A percentile compares a stretch with the other conserved stretches of the same genome.
Evolutionary conservation across 2,797 vertebrate species (phyloP).

Genomic region (Lagorchestes hirsutus): DNA sequence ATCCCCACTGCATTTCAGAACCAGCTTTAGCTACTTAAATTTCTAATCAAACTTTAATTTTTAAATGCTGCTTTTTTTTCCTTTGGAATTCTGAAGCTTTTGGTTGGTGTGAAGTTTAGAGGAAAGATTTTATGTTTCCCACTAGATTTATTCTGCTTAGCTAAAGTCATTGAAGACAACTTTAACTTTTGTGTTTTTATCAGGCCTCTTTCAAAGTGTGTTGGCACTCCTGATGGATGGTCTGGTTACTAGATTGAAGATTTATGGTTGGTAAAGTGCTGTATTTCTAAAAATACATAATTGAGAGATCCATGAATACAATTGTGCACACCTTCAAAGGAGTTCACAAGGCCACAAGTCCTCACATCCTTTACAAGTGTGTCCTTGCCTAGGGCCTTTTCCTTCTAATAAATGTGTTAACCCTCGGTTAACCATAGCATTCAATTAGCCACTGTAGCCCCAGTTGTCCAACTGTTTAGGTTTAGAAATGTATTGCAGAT

Average conservation of each 20-base stretch:
- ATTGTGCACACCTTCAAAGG: background rate
- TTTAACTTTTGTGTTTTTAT: constrained; percentile 14
- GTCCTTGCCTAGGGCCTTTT: background rate
- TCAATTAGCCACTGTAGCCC: background rate
- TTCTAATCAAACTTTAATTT: background rate
- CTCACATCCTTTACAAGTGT: background rate
- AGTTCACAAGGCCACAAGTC: background rate
- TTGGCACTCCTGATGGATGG: constrained; percentile 6
- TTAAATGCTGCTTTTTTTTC: background rate
- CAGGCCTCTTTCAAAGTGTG: background rate
- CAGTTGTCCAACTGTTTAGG: background rate
- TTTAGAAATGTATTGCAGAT: background rate
- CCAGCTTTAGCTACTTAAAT: constrained; percentile 30
- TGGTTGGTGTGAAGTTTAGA: constrained; percentile 15
- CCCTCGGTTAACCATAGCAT: background rate
- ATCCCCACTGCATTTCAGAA: constrained; percentile 12
- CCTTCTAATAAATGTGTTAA: background rate
- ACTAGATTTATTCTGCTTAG: background rate
- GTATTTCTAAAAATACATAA: constrained; percentile 29
- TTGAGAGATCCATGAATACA: background rate
- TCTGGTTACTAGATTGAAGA: background rate
- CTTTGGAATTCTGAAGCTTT: background rate
- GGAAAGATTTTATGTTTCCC: constrained; percentile 22
- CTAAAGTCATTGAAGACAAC: background rate
- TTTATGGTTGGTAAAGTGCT: constrained; percentile 18